Conservation (phyloP, 2,888 invertebrate genomes). For the Athalia cordata region DNA sequence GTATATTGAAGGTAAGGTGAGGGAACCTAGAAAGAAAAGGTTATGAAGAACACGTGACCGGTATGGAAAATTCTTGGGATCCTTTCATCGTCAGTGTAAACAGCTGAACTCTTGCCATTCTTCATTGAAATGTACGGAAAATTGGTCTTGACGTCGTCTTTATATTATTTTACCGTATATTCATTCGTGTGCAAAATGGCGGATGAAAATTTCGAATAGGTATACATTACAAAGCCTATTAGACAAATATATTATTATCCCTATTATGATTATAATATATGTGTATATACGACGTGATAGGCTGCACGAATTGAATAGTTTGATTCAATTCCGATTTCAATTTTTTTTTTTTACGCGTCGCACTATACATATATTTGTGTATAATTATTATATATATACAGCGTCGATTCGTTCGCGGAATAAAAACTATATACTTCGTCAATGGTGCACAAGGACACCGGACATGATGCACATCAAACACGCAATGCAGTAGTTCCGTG, state of each 20-base stretch:
- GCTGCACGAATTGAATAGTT: no score
- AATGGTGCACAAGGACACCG: slow-evolving; percentile 48
- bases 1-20: no score
- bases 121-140: slow-evolving; percentile 7
- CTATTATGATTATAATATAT: no score
- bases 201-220: not conserved
- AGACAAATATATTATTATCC: no score
- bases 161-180: not conserved
- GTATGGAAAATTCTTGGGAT: not conserved
- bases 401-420: not conserved
- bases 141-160: not conserved
- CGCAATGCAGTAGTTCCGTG: slow-evolving; percentile 2
- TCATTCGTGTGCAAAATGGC: slow-evolving; percentile 11
- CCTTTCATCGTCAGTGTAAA: slow-evolving; percentile 2
- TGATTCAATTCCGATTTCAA: no score
- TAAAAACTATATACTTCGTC: not conserved
- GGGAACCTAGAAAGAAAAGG: no score
- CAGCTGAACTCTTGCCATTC: not conserved
- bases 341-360: no score
- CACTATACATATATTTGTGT: not conserved
- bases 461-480: slow-evolving; percentile 45
- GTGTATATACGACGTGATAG: no score
- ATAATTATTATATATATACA: not conserved
- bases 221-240: no score
- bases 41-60: no score